A percentile compares a stretch with the other conserved stretches of the same genome.
phyloP scores from a whole-genome alignment of 1,140 invertebrate genomes.

The Lordiphosa clarofinis region DNA sequence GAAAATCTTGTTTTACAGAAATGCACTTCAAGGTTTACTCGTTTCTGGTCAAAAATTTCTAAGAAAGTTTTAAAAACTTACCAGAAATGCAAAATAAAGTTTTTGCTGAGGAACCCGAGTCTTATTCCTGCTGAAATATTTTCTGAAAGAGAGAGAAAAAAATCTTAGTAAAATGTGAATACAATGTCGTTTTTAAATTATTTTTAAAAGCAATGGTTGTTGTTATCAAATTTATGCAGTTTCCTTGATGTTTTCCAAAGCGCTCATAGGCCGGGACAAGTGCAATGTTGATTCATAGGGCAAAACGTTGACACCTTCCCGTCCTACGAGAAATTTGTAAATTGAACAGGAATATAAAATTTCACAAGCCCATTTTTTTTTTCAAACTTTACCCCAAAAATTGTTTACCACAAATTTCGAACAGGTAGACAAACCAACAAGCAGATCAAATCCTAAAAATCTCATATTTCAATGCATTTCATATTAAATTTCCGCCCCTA shows the following conservation, averaged over 20 bases:
- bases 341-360: conserved; percentile 34
- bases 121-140: conserved; percentile 2
- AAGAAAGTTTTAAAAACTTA: conserved; percentile 9
- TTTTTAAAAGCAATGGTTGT: too few species aligned
- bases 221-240: too few species aligned
- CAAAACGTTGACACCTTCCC: conserved; percentile 80
- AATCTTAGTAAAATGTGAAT: too few species aligned
- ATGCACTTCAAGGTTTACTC: too few species aligned
- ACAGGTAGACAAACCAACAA: conserved; percentile 48
- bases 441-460: conserved; percentile 54
- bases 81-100: conserved; percentile 1
- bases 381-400: conserved; percentile 2
- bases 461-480: conserved; percentile 67
- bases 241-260: conserved; percentile 33
- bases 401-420: conserved; percentile 13
- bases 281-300: conserved; percentile 73
- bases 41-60: too few species aligned
- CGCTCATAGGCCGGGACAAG: conserved; percentile 80
- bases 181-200: too few species aligned
- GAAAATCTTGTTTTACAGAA: too few species aligned
- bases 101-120: neutral
- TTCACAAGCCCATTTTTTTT: conserved; percentile 52
- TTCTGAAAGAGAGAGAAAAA: conserved; percentile 8
- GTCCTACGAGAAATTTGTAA: conserved; percentile 70
- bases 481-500: conserved; percentile 74